Evolutionary conservation across 1,140 invertebrate species (phyloP).

Genomic region (Hormaphis cornu): DNA sequence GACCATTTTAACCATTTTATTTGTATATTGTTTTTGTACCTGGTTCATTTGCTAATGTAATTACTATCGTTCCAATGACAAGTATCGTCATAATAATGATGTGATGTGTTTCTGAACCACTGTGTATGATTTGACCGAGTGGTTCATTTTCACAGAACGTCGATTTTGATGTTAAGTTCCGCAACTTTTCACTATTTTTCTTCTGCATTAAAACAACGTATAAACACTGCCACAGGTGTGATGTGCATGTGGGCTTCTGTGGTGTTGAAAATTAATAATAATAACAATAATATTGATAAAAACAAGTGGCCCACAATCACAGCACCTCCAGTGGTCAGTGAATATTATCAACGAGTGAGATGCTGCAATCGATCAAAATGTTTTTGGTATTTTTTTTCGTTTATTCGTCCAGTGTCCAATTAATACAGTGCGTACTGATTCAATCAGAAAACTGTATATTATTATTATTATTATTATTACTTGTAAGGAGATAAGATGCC

Average conservation of each 20-base stretch:
- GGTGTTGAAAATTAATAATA: background rate
- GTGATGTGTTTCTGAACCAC: conserved; percentile 14
- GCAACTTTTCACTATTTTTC: background rate
- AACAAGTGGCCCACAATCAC: conserved; percentile 23
- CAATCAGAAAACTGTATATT: too few species aligned
- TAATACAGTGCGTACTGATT: too few species aligned
- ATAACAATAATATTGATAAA: too few species aligned
- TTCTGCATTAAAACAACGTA: background rate
- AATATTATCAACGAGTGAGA: background rate
- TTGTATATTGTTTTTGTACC: too few species aligned
- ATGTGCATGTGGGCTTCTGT: conserved; percentile 30
- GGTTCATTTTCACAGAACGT: conserved; percentile 11
- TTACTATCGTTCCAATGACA: too few species aligned
- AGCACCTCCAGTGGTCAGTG: background rate
- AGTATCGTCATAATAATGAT: too few species aligned
- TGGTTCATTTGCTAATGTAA: too few species aligned
- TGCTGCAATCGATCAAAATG: background rate
- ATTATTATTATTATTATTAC: too few species aligned
- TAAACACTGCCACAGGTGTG: background rate
- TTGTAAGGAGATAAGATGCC: too few species aligned
- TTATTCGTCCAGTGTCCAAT: too few species aligned
- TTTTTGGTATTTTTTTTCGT: too few species aligned
- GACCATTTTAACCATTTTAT: too few species aligned
- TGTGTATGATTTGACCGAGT: background rate
- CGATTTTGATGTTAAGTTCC: background rate